Base-by-base conservation (phyloP, 2,113 vertebrate genomes). In the Mormoops blainvillei region DNA sequence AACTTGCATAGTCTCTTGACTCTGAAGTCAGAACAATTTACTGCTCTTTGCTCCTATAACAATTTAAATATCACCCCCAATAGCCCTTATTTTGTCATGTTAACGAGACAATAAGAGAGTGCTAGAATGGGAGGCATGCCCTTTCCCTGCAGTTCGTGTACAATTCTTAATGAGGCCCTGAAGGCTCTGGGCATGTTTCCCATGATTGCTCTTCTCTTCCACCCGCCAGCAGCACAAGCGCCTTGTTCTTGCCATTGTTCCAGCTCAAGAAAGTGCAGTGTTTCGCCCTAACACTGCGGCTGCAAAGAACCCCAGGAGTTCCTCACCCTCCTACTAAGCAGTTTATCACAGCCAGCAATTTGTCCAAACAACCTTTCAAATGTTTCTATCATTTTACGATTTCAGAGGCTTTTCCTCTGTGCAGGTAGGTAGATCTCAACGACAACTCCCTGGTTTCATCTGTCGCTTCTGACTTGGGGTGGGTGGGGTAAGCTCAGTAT, bases 211-310 rank as follows among this genome's bases (percentile, higher is more conserved):
- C 13, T 73, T 71, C 19, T 73, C 85, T 71, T 38, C 33, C 38
- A 24, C 22, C 36, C 85, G 16, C 48, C 24, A 78, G 4, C 13
- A 50, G 10, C 31, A 67, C 2, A 3, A 70, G 18, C 12, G 24
- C 5, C 31, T 52, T 3, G 36, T 31, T 54, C 33, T 38, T 15
- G 0, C 1, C 7, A 20, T 4, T 19, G 1, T 54, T 31, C 12
- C 85, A 56, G 7, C 14, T 6, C 19, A 54, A 31, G 9, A 52
- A 68, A 41, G 12, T 33, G 9, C 38, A 48, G 4, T 20, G 22
- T 24, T 7, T 4, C 10, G 38, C 1, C 1, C 8, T 71, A 54
- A 85, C 31, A 33, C 12, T 73, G 10, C 13, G 73, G 24, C 5
- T 74, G 24, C 20, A n/a, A 58, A 26, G 22, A 45, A 52, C 70